Evolutionary conservation across 2,888 invertebrate genomes (phyloP).

Genomic region (Cryptophagus acutangulus): DNA sequence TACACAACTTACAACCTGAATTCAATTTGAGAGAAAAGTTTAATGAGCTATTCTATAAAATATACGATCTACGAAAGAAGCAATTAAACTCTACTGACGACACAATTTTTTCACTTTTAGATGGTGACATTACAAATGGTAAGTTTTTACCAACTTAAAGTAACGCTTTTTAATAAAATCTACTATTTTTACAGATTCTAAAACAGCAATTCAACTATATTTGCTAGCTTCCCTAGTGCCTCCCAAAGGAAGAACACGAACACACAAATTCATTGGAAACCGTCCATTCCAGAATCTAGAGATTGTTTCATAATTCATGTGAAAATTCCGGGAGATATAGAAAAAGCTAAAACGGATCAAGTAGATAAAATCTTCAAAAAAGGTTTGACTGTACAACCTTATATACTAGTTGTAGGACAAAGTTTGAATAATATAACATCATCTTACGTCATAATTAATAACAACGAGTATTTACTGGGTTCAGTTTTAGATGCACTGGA

Average conservation of each 20-base stretch:
- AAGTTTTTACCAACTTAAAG: too few species aligned
- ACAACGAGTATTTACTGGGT: neutral
- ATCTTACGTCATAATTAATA: slow-evolving; percentile 1
- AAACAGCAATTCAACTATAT: neutral
- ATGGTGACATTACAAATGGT: too few species aligned
- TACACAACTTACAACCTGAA: too few species aligned
- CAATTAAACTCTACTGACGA: too few species aligned
- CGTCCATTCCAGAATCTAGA: slow-evolving; percentile 16
- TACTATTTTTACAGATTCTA: slow-evolving; percentile 6
- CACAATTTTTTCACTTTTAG: too few species aligned
- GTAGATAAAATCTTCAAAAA: slow-evolving; percentile 11
- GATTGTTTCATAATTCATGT: slow-evolving; percentile 14
- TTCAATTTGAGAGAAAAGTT: too few species aligned
- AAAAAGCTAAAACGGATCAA: slow-evolving; percentile 11
- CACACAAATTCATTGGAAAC: slow-evolving; percentile 13
- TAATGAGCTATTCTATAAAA: too few species aligned
- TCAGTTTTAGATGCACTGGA: neutral
- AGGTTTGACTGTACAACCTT: slow-evolving; percentile 1
- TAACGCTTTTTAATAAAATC: too few species aligned
- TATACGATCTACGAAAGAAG: too few species aligned
- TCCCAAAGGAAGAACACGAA: slow-evolving; percentile 14
- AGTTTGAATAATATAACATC: neutral
- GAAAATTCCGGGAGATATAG: slow-evolving; percentile 14
- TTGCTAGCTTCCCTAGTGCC: slow-evolving; percentile 13
- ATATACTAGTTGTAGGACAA: neutral